Evolutionary conservation across 2,113 vertebrate genomes (phyloP).

Genomic region (Proteles cristata): DNA sequence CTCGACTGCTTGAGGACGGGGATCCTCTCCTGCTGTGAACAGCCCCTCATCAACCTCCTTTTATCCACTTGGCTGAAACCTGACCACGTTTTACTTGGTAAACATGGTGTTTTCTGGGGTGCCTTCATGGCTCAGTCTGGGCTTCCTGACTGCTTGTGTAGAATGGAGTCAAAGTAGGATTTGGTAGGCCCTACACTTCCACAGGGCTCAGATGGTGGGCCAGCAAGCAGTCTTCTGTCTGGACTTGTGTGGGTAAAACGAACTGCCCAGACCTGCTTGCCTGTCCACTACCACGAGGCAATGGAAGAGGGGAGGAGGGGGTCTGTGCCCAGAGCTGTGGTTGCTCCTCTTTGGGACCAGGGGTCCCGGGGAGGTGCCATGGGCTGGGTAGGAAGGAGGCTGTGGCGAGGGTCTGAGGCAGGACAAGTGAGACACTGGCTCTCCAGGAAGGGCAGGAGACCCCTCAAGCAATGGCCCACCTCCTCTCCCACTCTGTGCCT

Average conservation of each 20-base stretch:
- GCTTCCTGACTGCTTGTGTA: background rate
- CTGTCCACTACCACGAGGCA: background rate
- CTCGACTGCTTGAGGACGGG: accelerated
- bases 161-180: conserved; percentile 39
- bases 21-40: background rate
- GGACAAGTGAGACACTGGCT: background rate
- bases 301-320: background rate
- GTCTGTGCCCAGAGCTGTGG: background rate
- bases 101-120: background rate
- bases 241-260: background rate
- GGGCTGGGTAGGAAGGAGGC: background rate
- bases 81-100: background rate
- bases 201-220: conserved; percentile 33
- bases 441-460: background rate
- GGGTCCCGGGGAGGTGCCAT: background rate
- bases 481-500: background rate
- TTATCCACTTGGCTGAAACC: background rate
- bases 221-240: conserved; percentile 59
- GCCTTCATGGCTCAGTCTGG: no score
- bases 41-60: background rate
- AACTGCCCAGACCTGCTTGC: background rate
- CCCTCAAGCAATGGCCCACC: background rate
- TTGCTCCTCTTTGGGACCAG: background rate
- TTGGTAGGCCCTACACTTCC: background rate
- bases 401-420: background rate